phyloP scores from a whole-genome alignment of 2,888 invertebrate genomes.

The Abscondita cerata region DNA sequence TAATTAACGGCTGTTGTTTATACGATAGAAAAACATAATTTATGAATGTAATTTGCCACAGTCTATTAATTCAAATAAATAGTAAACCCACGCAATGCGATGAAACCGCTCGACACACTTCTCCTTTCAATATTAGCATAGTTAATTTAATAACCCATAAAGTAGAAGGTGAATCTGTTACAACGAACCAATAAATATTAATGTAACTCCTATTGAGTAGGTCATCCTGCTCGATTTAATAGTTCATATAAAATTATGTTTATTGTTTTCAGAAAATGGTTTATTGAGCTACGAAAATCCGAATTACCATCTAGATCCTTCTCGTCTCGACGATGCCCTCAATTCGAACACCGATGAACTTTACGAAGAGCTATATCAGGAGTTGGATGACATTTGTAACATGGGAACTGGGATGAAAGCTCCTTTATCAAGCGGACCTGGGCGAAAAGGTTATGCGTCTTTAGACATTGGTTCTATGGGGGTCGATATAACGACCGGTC shows the following conservation, averaged over 20 bases:
- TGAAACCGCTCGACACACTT: too few relatives aligned
- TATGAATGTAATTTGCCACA: too few relatives aligned
- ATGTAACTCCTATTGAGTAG: constrained; percentile 41
- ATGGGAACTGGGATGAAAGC: constrained; percentile 61
- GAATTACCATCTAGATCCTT: constrained; percentile 84
- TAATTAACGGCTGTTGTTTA: too few relatives aligned
- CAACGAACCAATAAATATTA: too few relatives aligned
- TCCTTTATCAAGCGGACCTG: constrained; percentile 62
- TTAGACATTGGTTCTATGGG: constrained; percentile 76
- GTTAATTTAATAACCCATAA: not conserved
- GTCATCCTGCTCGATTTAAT: not conserved
- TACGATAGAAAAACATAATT: too few relatives aligned
- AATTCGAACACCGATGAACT: constrained; percentile 70
- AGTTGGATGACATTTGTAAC: constrained; percentile 65
- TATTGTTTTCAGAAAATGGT: constrained; percentile 78
- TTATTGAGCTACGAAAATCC: constrained; percentile 91
- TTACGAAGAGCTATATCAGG: constrained; percentile 77
- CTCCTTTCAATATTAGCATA: not conserved
- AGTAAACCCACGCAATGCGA: too few relatives aligned
- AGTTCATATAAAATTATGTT: not conserved
- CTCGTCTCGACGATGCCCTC: constrained; percentile 77
- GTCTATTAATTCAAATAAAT: too few relatives aligned
- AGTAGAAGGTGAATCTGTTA: not conserved
- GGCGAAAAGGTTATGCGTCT: constrained; percentile 70
- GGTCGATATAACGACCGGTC: constrained; percentile 69